Conservation (phyloP, 2,113 vertebrate species). For the Hemichromis elongatus region DNA sequence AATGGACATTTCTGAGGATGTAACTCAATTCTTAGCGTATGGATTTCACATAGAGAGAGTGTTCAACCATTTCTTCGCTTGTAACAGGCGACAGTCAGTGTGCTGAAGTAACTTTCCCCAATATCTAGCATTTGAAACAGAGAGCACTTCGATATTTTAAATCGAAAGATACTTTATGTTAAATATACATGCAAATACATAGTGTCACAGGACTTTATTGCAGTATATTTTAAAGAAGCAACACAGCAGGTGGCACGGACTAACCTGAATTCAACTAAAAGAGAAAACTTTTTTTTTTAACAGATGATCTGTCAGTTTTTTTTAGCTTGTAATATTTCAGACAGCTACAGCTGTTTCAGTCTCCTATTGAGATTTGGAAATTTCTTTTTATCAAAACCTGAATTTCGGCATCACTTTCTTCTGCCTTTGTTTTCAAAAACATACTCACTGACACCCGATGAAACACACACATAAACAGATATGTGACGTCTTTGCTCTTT, state of each 20-base stretch:
- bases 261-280: not conserved
- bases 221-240: not conserved
- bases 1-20: not conserved
- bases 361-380: not conserved
- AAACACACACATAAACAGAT: not conserved
- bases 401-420: not conserved
- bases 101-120: not conserved
- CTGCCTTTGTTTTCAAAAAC: not conserved
- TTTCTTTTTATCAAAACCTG: not conserved
- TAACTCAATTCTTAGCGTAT: not conserved
- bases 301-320: not conserved
- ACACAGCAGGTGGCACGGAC: accelerated
- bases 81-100: not conserved
- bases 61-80: not conserved
- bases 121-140: not conserved
- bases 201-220: not conserved
- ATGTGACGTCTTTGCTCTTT: not conserved
- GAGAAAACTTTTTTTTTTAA: too few relatives aligned
- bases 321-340: not conserved
- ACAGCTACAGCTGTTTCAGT: not conserved
- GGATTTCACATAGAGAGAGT: not conserved
- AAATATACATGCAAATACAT: not conserved
- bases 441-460: not conserved
- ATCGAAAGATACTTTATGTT: not conserved
- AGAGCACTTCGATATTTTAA: not conserved